Percentiles rank a stretch among this genome's conserved stretches.
These are phyloP conservation scores for Cyrtorhinus lividipennis DNA, from an alignment of 1,140 invertebrate genomes.

Conservation along the genomic window DNA sequence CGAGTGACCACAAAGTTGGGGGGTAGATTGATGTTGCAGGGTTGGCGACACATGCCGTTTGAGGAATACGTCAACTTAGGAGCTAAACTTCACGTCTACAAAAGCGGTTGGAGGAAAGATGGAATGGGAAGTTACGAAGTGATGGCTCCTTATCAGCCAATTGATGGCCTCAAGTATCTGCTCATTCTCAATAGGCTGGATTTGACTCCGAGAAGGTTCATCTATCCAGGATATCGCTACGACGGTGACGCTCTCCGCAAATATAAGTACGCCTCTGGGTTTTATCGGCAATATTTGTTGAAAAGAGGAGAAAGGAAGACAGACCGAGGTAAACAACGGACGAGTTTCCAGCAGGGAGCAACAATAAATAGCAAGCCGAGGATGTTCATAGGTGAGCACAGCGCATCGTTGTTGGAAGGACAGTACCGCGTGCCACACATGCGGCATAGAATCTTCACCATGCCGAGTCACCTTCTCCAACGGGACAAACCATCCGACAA, in stretches of 20 bases:
- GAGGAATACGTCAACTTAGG: not conserved
- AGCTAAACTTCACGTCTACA: not conserved
- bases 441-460: not conserved
- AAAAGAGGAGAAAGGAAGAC: not conserved
- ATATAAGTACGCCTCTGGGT: not conserved
- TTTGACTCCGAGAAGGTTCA: constrained; percentile 3
- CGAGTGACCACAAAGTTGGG: not conserved
- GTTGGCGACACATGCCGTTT: not conserved
- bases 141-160: not conserved
- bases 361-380: not conserved
- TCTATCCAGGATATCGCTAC: not conserved
- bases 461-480: not conserved
- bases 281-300: not conserved
- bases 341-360: not conserved
- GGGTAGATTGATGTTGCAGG: not conserved
- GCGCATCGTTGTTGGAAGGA: not conserved
- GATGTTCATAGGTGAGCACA: not conserved
- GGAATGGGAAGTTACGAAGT: not conserved
- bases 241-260: not conserved
- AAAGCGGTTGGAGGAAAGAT: not conserved
- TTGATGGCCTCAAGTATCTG: not conserved
- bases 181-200: not conserved
- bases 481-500: not conserved
- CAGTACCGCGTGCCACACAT: not conserved
- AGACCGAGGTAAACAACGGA: not conserved